These are phyloP conservation scores for Baronia brevicornis DNA, from an alignment of 2,888 invertebrate genomes.

Conservation along the genomic window DNA sequence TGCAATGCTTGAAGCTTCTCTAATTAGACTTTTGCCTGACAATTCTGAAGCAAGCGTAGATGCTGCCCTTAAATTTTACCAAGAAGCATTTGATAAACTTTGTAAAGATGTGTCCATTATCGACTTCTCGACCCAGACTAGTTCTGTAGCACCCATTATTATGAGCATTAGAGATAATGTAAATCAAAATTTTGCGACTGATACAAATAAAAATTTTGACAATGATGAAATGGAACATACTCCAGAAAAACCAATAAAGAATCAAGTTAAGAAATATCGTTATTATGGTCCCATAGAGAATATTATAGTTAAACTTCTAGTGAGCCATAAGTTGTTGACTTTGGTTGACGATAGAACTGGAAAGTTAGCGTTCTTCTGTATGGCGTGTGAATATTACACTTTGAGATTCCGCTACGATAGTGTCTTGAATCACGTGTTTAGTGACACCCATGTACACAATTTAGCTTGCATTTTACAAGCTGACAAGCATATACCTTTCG, in stretches of 20 bases:
- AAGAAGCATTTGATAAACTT: conserved; percentile 46
- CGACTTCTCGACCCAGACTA: conserved; percentile 54
- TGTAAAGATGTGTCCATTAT: conserved; percentile 42
- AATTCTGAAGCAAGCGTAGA: conserved; percentile 60
- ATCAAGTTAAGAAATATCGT: conserved; percentile 56
- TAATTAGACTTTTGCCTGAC: conserved; percentile 56
- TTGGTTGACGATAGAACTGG: conserved; percentile 64
- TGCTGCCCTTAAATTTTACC: conserved; percentile 55
- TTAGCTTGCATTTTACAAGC: conserved; percentile 55
- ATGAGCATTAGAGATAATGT: conserved; percentile 71
- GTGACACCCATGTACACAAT: conserved; percentile 58
- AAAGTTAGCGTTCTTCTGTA: conserved; percentile 65
- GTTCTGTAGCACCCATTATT: conserved; percentile 64
- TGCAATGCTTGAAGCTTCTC: conserved; percentile 44
- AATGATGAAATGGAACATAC: conserved; percentile 55
- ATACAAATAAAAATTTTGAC: conserved; percentile 60
- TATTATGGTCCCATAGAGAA: conserved; percentile 66
- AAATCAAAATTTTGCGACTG: conserved; percentile 60
- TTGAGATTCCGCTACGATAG: conserved; percentile 65
- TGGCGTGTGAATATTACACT: conserved; percentile 66
- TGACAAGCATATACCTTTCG: conserved; percentile 53
- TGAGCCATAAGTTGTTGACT: conserved; percentile 54
- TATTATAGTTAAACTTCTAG: conserved; percentile 47
- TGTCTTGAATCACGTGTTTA: conserved; percentile 64
- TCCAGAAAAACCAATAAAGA: conserved; percentile 49